Evolutionary conservation across 2,888 invertebrate species (phyloP), one percentile per base, ranked within the genome.

Genomic region (Anthophora plumipes): DNA sequence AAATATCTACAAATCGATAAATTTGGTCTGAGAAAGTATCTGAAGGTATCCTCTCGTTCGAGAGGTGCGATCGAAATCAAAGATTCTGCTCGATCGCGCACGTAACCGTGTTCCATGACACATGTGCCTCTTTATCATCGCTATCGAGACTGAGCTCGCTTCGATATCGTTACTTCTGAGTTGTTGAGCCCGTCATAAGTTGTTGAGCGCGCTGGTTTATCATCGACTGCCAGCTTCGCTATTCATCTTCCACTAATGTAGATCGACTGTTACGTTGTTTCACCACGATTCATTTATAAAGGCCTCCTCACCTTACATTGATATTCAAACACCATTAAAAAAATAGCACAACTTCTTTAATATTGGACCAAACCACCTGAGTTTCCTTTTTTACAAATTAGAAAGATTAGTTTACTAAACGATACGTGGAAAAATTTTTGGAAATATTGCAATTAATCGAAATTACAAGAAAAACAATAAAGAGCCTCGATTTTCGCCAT

Each of bases 81-180:
- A 37, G 71, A 60, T 71, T 54, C n/a, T n/a, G 50, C 39, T 14
- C 25, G 31, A 9, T 48, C 52, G n/a, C 11, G 8, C 59, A 46
- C 64, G 74, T 59, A 60, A 22, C 20, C 20, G 4, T 54, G 67
- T 61, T 39, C 41, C n/a, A 1, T 48, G 59, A 37, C 59, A 52
- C 74, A 43, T 22, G 64, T 14, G 22, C 20, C 41, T 43, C 50
- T 77, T 80, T 71, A 54, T 70, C 52, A 50, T 46, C 52, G 59
- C 66, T 85, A 84, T 84, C 73, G 37, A 55, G 60, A 54, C 59
- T 60, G 48, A 31, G 2, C 31, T 31, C 11, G 43, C 1, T n/a
- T 17, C 31, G 73, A 77, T 64, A 82, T 77, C 52, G 7, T 71
- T 60, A 74, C 59, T 54, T 69, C 22, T 59, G 46, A 67, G 41